phyloP scores from a whole-genome alignment of 2,113 vertebrate species.

The Grantiella picta region DNA sequence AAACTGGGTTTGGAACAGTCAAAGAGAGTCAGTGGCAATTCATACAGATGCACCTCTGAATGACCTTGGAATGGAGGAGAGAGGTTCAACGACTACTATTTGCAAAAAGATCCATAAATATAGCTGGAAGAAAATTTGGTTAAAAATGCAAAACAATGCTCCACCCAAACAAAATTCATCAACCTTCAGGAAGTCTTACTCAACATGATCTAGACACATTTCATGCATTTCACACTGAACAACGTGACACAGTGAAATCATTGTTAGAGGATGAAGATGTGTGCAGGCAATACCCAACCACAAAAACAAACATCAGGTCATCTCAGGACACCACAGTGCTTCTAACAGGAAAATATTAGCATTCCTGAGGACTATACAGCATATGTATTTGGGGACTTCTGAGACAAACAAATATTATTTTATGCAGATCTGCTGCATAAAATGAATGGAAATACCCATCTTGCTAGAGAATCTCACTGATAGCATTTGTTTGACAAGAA shows the following conservation, averaged over 20 bases:
- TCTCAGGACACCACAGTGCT: neutral
- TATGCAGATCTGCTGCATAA: neutral
- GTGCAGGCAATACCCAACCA: neutral
- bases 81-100: neutral
- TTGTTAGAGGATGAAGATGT: neutral
- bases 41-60: neutral
- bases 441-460: neutral
- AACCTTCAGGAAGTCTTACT: neutral
- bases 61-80: neutral
- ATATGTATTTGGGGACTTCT: neutral
- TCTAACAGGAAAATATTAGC: neutral
- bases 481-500: neutral
- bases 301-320: neutral
- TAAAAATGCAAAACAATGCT: neutral
- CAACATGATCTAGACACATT: neutral
- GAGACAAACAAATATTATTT: neutral
- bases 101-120: neutral
- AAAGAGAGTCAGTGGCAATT: neutral
- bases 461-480: neutral
- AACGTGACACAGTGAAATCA: neutral
- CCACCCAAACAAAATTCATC: neutral
- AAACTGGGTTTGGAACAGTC: neutral
- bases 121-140: neutral
- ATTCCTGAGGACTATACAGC: slow-evolving; percentile 53
- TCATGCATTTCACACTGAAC: slow-evolving; percentile 23